Evolutionary conservation across 2,888 invertebrate genomes (phyloP), one percentile per base, ranked within the genome.

Genomic region (Cephus pulcher): DNA sequence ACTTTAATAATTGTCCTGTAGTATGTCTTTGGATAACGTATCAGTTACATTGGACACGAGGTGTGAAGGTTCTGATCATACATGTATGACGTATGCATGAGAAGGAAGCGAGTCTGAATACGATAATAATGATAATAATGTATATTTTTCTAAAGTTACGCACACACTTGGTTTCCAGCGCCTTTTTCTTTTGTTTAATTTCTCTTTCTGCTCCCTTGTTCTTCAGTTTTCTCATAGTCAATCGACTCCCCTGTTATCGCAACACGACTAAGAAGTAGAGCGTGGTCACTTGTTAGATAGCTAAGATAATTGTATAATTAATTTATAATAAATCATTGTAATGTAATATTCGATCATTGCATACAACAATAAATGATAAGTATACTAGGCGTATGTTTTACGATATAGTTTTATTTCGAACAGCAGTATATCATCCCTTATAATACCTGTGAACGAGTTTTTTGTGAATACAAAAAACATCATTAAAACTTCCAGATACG

Each of bases 141-240:
- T 88, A 88, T 88, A 88, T 88, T 88, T 88, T 88, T 88, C 83
- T 88, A 88, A 87, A 82, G 82, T 75, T 85, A 83, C 80, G 84
- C 80, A 84, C 78, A 85, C 82, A 85, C 84, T 56, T 56, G 56
- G 23, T 56, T 56, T 9, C 23, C 56, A 56, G 23, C 9, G 56
- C 6, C 9, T 23, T 6, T 23, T 56, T 23, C 6, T 83, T 56
- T 56, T 23, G 9, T 23, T 56, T 56, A 56, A 56, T 56, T 56
- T 56, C 9, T 23, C 9, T 56, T 23, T 56, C 2, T 81, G 74
- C 75, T 83, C 80, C 84, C 80, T 77, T 23, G 23, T 23, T 56
- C 23, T 9, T 56, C 9, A 56, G 23, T 80, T 82, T 79, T 82
- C 83, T 80, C 82, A 82, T 80, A 82, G 74, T 71, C 76, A 83